Conservation (phyloP, 1,140 invertebrate species). For the Drosophila sulfurigaster region DNA sequence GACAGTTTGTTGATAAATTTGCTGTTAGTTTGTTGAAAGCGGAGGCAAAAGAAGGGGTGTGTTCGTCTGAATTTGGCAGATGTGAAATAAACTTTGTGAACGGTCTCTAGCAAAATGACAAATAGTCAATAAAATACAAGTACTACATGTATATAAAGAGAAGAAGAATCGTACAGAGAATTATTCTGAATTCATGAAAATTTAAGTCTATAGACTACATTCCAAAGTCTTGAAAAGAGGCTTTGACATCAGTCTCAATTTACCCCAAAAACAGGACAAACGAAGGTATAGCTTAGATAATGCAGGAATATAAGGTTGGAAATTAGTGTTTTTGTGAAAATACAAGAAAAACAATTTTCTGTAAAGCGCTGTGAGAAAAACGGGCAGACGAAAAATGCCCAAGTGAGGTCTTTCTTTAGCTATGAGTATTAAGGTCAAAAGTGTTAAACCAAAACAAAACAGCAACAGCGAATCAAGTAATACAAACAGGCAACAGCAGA, state of each 20-base stretch:
- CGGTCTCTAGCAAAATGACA: conserved; percentile 23
- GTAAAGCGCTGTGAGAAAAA: conserved; percentile 42
- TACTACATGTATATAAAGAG: background rate
- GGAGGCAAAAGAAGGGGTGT: background rate
- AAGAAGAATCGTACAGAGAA: too few relatives aligned
- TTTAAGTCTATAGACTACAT: too few relatives aligned
- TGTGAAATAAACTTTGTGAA: conserved; percentile 56
- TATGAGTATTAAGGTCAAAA: conserved; percentile 75
- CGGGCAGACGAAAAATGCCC: conserved; percentile 23
- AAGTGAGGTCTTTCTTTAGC: conserved; percentile 74
- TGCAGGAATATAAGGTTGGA: too few relatives aligned
- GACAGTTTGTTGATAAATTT: conserved; percentile 75
- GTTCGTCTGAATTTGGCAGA: conserved; percentile 26
- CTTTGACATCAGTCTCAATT: too few relatives aligned
- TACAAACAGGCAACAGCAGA: conserved; percentile 66
- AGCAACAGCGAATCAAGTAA: conserved; percentile 47
- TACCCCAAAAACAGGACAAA: too few relatives aligned
- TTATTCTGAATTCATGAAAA: too few relatives aligned
- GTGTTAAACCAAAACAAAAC: conserved; percentile 72
- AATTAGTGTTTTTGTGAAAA: background rate
- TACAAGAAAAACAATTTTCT: conserved; percentile 49
- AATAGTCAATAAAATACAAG: conserved; percentile 8
- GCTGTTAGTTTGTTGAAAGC: conserved; percentile 24
- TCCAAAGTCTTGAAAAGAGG: too few relatives aligned
- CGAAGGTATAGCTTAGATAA: too few relatives aligned